Conservation (phyloP, 2,797 vertebrate genomes). For the Sciurus carolinensis region DNA sequence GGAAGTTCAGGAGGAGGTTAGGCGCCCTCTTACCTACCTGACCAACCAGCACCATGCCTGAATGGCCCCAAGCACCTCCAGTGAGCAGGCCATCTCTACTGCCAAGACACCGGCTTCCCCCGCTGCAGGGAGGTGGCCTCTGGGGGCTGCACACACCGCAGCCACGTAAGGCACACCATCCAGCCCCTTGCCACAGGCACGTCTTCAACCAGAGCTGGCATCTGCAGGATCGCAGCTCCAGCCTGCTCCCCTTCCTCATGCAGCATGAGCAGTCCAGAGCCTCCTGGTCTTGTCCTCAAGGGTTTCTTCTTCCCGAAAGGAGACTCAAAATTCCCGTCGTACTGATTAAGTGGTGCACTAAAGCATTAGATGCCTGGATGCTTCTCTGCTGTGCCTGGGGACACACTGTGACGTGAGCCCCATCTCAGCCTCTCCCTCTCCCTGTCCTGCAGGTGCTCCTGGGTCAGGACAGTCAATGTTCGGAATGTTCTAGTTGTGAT, state of each 20-base stretch:
- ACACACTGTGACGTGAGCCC: too few species aligned
- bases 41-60: fast-evolving
- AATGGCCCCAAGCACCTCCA: fast-evolving
- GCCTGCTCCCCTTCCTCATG: fast-evolving
- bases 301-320: not conserved
- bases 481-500: fast-evolving
- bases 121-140: fast-evolving
- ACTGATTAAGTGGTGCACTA: too few species aligned
- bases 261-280: too few species aligned
- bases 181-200: fast-evolving
- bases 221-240: fast-evolving
- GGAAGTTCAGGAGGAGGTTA: not conserved
- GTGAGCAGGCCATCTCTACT: not conserved
- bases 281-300: too few species aligned
- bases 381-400: not conserved
- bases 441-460: not conserved
- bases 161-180: not conserved
- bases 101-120: fast-evolving
- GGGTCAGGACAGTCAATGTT: not conserved
- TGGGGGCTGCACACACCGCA: too few species aligned
- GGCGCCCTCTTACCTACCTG: not conserved
- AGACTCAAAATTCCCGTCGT: not conserved
- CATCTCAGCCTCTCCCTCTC: not conserved
- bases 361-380: not conserved
- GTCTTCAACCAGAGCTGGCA: too few species aligned